phyloP scores from a whole-genome alignment of 2,797 vertebrate genomes.

The Nyctalus aviator region DNA sequence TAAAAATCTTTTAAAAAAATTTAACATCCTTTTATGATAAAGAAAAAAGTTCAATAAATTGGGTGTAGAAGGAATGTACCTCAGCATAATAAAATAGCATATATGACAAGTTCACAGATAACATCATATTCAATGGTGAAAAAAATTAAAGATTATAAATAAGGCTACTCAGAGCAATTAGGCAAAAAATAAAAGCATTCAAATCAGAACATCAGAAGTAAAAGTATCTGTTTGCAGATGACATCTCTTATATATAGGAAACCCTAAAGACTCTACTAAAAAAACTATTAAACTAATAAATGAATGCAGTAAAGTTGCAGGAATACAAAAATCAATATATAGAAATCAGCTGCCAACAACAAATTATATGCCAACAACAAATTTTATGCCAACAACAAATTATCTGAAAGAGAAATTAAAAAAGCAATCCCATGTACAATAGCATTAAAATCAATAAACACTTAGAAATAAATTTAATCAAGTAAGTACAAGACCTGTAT shows the following conservation, averaged over 20 bases:
- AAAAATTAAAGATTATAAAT: neutral
- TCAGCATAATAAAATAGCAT: neutral
- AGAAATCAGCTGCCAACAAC: neutral
- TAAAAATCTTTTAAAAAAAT: neutral
- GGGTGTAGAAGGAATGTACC: neutral
- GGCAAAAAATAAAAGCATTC: neutral
- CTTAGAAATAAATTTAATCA: neutral
- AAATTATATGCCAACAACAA: neutral
- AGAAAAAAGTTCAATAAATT: neutral
- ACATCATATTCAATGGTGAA: neutral
- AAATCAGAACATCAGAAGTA: neutral
- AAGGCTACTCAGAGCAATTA: neutral
- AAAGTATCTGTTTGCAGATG: neutral
- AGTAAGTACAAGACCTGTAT: neutral
- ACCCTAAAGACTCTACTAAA: neutral
- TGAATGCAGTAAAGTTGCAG: neutral
- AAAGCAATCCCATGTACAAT: neutral
- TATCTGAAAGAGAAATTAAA: neutral
- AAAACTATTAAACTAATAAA: neutral
- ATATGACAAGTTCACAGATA: neutral
- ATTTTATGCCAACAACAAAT: neutral
- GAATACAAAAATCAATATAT: neutral
- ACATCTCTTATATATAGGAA: neutral
- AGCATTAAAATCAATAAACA: neutral
- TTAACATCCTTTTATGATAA: neutral